phyloP scores from a whole-genome alignment of 2,797 vertebrate species.

The Coilia nasus region DNA sequence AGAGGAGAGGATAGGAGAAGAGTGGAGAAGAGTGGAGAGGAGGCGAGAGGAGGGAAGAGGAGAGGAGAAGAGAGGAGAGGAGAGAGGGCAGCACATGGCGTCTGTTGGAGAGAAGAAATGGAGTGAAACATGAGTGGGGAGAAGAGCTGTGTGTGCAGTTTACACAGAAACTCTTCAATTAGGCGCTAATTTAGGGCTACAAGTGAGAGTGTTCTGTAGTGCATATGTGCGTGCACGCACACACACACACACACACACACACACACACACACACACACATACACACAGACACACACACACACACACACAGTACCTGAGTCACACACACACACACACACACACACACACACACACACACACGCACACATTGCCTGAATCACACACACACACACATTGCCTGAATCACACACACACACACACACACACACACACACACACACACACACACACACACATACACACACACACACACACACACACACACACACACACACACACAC shows the following conservation, averaged over 20 bases:
- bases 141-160: not conserved
- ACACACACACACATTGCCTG: constrained; percentile 6
- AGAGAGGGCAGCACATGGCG: not conserved
- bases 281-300: not conserved
- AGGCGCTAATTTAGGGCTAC: not conserved
- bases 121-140: not conserved
- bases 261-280: constrained; percentile 15
- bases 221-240: not conserved
- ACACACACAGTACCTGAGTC: too few relatives aligned
- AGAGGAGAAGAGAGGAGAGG: not conserved
- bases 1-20: not conserved
- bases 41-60: constrained; percentile 40
- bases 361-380: not conserved
- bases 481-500: not conserved
- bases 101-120: not conserved
- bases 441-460: constrained; percentile 26
- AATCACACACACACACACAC: not conserved
- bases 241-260: constrained; percentile 1
- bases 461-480: not conserved
- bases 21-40: constrained; percentile 49
- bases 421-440: not conserved
- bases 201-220: not conserved
- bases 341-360: not conserved
- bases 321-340: too few relatives aligned
- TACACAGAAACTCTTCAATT: not conserved